Base-by-base conservation (phyloP, 2,113 vertebrate species). In the Pantherophis guttatus region DNA sequence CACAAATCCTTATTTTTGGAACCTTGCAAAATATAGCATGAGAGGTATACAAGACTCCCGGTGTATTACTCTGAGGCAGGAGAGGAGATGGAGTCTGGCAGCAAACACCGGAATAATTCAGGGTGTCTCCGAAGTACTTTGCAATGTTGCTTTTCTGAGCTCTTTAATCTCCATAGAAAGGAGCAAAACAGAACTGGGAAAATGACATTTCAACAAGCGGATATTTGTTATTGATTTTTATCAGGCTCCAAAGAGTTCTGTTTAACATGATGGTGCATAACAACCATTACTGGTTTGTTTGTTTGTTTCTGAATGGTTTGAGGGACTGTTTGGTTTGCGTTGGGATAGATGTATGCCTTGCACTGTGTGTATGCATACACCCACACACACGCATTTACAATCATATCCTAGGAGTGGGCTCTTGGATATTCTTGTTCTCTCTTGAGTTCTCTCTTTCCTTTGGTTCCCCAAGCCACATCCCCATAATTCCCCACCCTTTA, bases 1-100 rank as follows among this genome's bases (percentile, higher is more conserved):
- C 53, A 26, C 9, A 88, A 98, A 97, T 95, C 96, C 97, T 98
- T 90, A 87, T 98, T 98, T 48, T 99, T 99, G 98, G 98, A 97
- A 98, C 97, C 98, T 96, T 96, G 97, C 94, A 96, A 98, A 99
- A 98, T 98, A 98, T 98, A 97, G 98, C 98, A 98, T 97, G 98
- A 98, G 97, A 98, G 97, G 96, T 96, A 96, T 95, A 95, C 94
- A 96, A 97, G 88, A 96, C 96, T 97, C 97, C 95, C 92, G 91
- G 97, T 93, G 89, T 95, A 92, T 96, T 96, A 96, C 89, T 91
- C 90, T 92, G 88, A 90, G 92, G 97, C 96, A 90, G 1, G 3
- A 91, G 92, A 95, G 91, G 95, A 97, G 94, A 96, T 91, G 94
- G 95, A 93, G 95, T 95, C 94, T 96, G 96, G 92, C 92, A 95